Evolutionary conservation across 2,113 vertebrate species (phyloP), one percentile per base, ranked within the genome.

Genomic region (Brienomyrus brachyistius): DNA sequence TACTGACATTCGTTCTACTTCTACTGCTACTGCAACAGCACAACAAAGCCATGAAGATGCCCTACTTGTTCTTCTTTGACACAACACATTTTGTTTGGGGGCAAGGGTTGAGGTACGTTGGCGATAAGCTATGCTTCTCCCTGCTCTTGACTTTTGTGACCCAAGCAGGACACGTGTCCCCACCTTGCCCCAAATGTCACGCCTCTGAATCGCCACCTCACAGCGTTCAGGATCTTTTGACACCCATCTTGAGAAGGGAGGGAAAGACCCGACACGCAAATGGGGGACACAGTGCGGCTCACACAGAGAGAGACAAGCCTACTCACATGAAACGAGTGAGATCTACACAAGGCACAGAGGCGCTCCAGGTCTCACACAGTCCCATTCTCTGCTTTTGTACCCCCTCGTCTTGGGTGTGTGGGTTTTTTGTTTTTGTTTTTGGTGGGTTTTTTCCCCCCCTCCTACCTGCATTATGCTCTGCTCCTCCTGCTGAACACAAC

Each of bases 61-160:
- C 70, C 51, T 47, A 70, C 84, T 62, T 74, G 62, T 83, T 91
- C 47, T 88, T 52, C 74, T 89, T 48, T 80, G 84, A 90, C 84
- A 88, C 87, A 88, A 90, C 92, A 94, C 94, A 94, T 90, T 85
- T 92, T 89, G 31, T 66, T 56, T 88, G 51, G 52, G 83, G 87
- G 90, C 91, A 90, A 86, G 92, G 85, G 87, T 92, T 90, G 93
- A 86, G 85, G 89, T 84, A 84, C 90, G 66, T 48, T 91, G 92
- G 94, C 91, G 90, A 93, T 92, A 90, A 95, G 94, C 94, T 95
- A 94, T 92, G 92, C 94, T 95, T 89, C 91, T 62, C 88, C 93
- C 93, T 92, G 90, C 92, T 90, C 89, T 90, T 48, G 66, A 52
- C 89, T 90, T 91, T 90, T 87, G 86, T 83, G 90, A 89, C 90